phyloP scores from a whole-genome alignment of 2,888 invertebrate species.

The Drosophila nigritarsus region DNA sequence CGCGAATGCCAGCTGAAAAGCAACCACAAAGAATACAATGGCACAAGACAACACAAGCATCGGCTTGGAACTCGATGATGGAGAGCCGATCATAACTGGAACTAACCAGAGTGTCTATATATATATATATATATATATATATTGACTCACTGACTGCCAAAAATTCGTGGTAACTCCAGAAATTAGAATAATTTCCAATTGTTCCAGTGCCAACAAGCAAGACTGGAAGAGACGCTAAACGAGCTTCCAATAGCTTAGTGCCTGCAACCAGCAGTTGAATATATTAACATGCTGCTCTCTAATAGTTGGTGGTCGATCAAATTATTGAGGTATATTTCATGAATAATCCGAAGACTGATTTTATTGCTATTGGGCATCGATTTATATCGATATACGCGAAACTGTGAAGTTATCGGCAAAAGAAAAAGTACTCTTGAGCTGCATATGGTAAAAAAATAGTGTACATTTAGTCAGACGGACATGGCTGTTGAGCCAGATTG shows the following conservation, averaged over 20 bases:
- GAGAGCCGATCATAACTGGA: slow-evolving; percentile 26
- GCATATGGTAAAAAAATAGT: background rate
- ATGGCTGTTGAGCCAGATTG: background rate
- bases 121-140: no score
- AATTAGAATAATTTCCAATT: background rate
- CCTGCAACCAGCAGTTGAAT: background rate
- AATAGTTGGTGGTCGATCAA: background rate
- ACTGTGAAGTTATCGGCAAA: background rate
- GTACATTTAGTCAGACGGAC: background rate
- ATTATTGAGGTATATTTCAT: background rate
- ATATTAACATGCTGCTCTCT: background rate
- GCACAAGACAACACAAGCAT: slow-evolving; percentile 9
- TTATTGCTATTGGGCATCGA: background rate
- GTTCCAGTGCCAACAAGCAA: background rate
- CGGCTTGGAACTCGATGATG: slow-evolving; percentile 38
- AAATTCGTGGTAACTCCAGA: background rate
- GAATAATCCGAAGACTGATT: background rate
- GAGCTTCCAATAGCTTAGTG: background rate
- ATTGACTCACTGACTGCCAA: background rate
- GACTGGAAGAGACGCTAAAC: background rate
- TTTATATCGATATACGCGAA: background rate
- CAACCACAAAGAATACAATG: slow-evolving; percentile 47
- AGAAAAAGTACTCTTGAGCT: background rate
- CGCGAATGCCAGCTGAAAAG: slow-evolving; percentile 57
- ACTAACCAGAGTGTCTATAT: slow-evolving; percentile 6